Evolutionary conservation across 1,140 invertebrate genomes (phyloP).

Genomic region (Drosophila suzukii): DNA sequence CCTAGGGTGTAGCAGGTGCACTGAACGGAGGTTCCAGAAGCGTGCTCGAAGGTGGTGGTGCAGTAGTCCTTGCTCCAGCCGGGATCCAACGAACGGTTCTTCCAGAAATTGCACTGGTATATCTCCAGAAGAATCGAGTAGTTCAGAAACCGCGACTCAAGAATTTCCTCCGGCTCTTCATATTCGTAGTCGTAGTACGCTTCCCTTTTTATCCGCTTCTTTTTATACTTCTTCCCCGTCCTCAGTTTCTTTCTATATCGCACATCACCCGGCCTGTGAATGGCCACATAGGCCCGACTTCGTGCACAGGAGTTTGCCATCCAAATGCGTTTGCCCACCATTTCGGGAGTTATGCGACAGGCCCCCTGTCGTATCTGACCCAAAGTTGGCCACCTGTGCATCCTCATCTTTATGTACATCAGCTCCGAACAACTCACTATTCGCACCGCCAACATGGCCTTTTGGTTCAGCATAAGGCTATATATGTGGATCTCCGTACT

Average conservation of each 20-base stretch:
- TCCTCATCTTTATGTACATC: constrained; percentile 4
- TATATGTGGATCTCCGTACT: constrained; percentile 19
- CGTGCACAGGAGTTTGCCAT: constrained; percentile 11
- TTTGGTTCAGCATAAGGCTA: background rate
- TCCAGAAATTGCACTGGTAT: constrained; percentile 22
- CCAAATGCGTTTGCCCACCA: constrained; percentile 34
- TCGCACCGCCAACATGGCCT: constrained; percentile 27
- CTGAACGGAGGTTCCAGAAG: background rate
- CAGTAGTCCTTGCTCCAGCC: constrained; percentile 32
- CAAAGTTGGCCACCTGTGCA: constrained; percentile 10
- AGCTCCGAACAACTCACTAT: constrained; percentile 11
- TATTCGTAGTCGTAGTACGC: background rate
- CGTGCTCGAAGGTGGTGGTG: constrained; percentile 11
- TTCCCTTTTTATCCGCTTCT: background rate
- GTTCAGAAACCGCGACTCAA: background rate
- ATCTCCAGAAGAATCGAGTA: constrained; percentile 42
- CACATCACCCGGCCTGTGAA: background rate
- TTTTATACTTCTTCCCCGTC: background rate
- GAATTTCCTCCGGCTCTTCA: background rate
- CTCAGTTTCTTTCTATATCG: background rate
- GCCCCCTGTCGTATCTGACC: background rate
- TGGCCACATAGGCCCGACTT: constrained; percentile 15
- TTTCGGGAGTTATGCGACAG: constrained; percentile 10
- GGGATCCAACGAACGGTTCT: constrained; percentile 13
- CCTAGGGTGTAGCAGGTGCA: constrained; percentile 32